Percentiles rank a stretch among this genome's conserved stretches.
Evolutionary conservation across 2,113 vertebrate species (phyloP).

Genomic region (Tamias sibiricus): DNA sequence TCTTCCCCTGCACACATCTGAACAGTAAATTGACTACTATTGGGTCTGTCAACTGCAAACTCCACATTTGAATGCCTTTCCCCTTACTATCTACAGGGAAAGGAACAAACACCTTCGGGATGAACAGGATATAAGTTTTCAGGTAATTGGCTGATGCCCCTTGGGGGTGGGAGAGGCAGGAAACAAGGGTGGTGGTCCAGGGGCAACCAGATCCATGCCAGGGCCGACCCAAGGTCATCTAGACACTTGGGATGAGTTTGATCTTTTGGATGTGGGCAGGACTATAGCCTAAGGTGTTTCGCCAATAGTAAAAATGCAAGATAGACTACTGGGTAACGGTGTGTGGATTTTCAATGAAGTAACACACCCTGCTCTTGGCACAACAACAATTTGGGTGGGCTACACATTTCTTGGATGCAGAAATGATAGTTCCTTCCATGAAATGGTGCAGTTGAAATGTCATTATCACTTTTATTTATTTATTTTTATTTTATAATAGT

Average conservation of each 20-base stretch:
- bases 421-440: background rate
- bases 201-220: background rate
- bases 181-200: background rate
- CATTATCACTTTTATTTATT: background rate
- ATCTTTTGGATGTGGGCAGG: background rate
- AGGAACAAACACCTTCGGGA: conserved; percentile 96
- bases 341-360: background rate
- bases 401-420: background rate
- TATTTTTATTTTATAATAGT: no score
- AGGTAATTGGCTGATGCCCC: conserved; percentile 77
- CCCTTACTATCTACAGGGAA: conserved; percentile 88
- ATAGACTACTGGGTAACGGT: background rate
- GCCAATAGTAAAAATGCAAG: background rate
- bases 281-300: background rate
- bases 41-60: background rate
- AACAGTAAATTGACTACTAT: rapidly evolving
- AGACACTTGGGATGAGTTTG: no score
- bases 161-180: background rate
- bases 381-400: background rate
- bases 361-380: background rate
- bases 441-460: background rate
- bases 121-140: conserved; percentile 90
- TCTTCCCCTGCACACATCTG: background rate
- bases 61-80: background rate
- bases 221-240: background rate